Evolutionary conservation across 2,113 vertebrate species (phyloP).

Genomic region (Equus przewalskii): DNA sequence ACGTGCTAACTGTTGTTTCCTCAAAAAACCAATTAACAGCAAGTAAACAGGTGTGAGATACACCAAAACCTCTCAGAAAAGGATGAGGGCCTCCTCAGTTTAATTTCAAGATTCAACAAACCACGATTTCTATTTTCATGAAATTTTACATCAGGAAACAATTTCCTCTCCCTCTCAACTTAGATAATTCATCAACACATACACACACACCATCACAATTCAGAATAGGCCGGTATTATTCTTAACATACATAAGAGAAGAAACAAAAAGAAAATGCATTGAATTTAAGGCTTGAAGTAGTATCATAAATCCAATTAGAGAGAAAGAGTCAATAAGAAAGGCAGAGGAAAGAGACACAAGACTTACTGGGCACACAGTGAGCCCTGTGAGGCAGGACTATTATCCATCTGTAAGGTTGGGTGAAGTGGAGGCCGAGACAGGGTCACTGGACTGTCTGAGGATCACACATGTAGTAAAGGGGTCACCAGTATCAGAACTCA

Average conservation of each 20-base stretch:
- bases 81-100: background rate
- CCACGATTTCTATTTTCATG: background rate
- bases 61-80: background rate
- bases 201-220: background rate
- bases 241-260: background rate
- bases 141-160: background rate
- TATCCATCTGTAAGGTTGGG: too few relatives aligned
- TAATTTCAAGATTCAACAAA: conserved; percentile 8
- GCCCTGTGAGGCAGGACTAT: background rate
- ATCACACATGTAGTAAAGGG: background rate
- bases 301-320: background rate
- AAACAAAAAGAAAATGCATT: background rate
- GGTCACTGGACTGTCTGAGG: background rate
- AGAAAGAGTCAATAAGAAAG: background rate
- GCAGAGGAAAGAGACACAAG: background rate
- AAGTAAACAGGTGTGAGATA: background rate
- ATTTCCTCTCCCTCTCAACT: background rate
- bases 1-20: background rate
- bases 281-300: background rate
- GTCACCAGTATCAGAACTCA: background rate
- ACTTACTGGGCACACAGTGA: rapidly evolving
- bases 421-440: too few relatives aligned
- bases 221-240: background rate
- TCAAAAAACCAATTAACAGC: background rate
- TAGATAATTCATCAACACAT: background rate